Evolutionary conservation across 2,888 invertebrate genomes (phyloP).

Genomic region (Meiosimyza decipiens): DNA sequence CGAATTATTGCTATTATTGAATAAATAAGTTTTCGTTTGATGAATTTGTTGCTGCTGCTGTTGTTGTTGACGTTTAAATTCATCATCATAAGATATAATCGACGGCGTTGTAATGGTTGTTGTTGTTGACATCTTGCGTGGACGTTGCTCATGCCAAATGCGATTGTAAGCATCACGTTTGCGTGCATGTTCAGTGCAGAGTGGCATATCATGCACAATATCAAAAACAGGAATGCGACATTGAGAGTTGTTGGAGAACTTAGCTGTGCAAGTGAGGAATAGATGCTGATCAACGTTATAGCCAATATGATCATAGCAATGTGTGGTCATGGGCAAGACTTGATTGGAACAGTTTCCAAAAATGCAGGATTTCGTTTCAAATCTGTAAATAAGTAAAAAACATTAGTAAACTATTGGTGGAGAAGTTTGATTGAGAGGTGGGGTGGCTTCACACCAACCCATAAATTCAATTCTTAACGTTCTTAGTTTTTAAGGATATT

Average conservation of each 20-base stretch:
- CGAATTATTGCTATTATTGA: constrained; percentile 51
- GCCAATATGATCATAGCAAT: constrained; percentile 88
- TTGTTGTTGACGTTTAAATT: constrained; percentile 19
- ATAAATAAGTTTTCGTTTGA: constrained; percentile 31
- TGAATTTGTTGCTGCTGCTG: constrained; percentile 20
- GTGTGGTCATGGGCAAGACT: constrained; percentile 72
- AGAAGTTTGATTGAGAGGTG: too few species aligned
- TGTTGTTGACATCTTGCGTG: constrained; percentile 73
- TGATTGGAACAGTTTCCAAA: constrained; percentile 56
- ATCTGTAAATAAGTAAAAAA: constrained; percentile 30
- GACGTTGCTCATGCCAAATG: constrained; percentile 72
- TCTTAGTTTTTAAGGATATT: too few species aligned
- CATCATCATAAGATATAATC: constrained; percentile 22
- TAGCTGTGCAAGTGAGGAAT: constrained; percentile 83
- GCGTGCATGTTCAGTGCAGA: constrained; percentile 87
- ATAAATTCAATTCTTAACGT: too few species aligned
- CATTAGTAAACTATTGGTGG: too few species aligned
- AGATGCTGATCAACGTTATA: constrained; percentile 85
- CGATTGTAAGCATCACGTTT: constrained; percentile 87
- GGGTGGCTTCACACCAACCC: too few species aligned
- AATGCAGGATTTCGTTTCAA: constrained; percentile 58
- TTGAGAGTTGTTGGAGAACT: constrained; percentile 80
- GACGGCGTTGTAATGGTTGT: background rate
- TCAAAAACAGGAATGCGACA: constrained; percentile 84
- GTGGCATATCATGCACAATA: constrained; percentile 81